Conservation (phyloP, 2,888 invertebrate species). For the Phyto melanocephala region DNA sequence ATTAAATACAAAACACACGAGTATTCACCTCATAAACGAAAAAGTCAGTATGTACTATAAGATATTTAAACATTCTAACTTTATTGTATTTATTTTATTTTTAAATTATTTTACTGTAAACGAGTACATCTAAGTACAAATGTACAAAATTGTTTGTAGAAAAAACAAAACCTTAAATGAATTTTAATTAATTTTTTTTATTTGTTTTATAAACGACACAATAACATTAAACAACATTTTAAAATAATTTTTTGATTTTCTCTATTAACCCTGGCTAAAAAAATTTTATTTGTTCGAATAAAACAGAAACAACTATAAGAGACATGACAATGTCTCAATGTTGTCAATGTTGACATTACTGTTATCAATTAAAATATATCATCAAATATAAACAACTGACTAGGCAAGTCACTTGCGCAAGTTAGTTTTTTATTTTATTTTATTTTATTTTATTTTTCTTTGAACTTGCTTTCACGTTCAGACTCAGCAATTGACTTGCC, state of each 20-base stretch:
- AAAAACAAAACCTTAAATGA: slow-evolving; percentile 29
- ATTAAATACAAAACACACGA: slow-evolving; percentile 5
- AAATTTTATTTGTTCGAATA: not conserved
- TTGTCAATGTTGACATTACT: no score
- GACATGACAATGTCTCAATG: no score
- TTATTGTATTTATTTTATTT: not conserved
- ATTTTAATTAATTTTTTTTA: slow-evolving; percentile 42
- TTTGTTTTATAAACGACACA: no score
- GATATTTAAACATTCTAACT: not conserved
- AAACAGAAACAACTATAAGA: not conserved
- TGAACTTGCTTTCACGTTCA: no score
- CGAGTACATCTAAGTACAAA: not conserved
- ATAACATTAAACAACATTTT: no score
- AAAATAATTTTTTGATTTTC: slow-evolving; percentile 33
- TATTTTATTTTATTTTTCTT: no score
- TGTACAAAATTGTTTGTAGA: slow-evolving; percentile 17
- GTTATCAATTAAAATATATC: slow-evolving; percentile 31
- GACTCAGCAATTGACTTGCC: no score
- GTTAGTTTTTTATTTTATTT: no score
- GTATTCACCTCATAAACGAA: no score
- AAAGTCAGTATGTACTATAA: not conserved
- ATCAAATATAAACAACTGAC: no score
- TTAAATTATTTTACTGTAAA: not conserved
- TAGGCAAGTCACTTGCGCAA: no score
- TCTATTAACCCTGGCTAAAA: slow-evolving; percentile 45